Percentiles rank a stretch among this genome's conserved stretches.
Conservation (phyloP, 2,113 vertebrate species). For the Periophthalmus modestus region DNA sequence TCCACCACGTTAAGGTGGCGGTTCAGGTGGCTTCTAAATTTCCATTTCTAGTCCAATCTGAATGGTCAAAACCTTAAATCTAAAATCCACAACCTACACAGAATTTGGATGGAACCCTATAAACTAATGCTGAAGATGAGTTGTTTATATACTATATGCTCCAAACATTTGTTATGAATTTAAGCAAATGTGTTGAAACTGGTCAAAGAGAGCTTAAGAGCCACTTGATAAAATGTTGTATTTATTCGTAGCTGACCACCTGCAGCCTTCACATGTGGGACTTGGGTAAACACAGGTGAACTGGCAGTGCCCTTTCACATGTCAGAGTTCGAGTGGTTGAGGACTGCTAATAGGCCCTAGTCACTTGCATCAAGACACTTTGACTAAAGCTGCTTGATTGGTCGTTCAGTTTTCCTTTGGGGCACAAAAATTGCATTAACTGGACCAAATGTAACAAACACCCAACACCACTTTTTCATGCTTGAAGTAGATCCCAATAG, state of each 20-base stretch:
- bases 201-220: slow-evolving; percentile 12
- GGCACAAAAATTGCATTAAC: no score
- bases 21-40: no score
- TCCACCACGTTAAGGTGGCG: no score
- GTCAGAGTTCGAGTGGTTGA: slow-evolving; percentile 14
- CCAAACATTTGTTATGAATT: no score
- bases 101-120: no score
- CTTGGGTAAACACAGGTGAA: slow-evolving; percentile 55
- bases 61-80: no score
- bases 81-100: no score
- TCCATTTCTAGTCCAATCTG: no score
- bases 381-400: slow-evolving; percentile 10
- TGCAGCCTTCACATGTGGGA: slow-evolving; percentile 58
- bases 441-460: no score
- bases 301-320: slow-evolving; percentile 5
- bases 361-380: slow-evolving; percentile 17
- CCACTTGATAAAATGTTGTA: slow-evolving; percentile 28
- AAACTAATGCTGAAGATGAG: no score
- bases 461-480: slow-evolving; percentile 10
- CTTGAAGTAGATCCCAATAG: neutral
- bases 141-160: no score
- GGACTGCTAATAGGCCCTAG: slow-evolving; percentile 22
- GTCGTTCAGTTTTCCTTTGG: slow-evolving; percentile 8
- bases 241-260: slow-evolving; percentile 64
- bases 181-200: neutral